Percentiles rank a stretch among this genome's conserved stretches.
These are phyloP conservation scores for Corvus hawaiiensis DNA, from an alignment of 2,113 vertebrate species.

Conservation along the genomic window DNA sequence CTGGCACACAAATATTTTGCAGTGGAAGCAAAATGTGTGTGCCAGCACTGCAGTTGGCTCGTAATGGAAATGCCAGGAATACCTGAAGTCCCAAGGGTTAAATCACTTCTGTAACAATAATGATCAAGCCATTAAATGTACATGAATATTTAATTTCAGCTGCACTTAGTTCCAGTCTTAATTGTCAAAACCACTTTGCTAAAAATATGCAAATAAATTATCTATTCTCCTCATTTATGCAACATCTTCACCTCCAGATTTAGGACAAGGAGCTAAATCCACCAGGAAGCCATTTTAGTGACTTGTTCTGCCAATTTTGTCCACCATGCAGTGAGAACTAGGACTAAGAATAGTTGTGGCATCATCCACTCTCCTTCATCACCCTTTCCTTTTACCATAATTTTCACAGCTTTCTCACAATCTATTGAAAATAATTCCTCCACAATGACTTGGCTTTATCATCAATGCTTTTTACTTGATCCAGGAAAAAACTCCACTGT, in stretches of 20 bases:
- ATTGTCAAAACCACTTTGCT: conserved; percentile 10
- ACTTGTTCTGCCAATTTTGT: neutral
- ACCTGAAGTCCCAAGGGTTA: neutral
- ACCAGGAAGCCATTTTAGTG: neutral
- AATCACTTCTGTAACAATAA: neutral
- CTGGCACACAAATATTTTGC: neutral
- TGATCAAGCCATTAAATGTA: conserved; percentile 13
- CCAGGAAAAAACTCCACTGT: neutral
- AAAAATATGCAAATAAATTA: conserved; percentile 7
- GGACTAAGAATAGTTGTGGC: neutral
- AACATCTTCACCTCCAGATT: neutral
- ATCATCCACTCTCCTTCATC: neutral
- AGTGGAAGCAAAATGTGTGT: neutral
- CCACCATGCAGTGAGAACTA: neutral
- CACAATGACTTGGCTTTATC: neutral
- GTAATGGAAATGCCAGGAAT: neutral
- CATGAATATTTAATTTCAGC: conserved; percentile 25
- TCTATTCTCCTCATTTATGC: neutral
- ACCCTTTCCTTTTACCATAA: neutral
- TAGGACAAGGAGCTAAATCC: neutral
- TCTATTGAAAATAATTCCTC: neutral
- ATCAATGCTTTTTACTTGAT: neutral
- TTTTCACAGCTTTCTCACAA: neutral
- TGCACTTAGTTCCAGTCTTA: conserved; percentile 5
- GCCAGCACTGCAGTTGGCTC: neutral